These are phyloP conservation scores for Oscheius sp. DNA, from an alignment of 2,888 invertebrate genomes.

Conservation along the genomic window DNA sequence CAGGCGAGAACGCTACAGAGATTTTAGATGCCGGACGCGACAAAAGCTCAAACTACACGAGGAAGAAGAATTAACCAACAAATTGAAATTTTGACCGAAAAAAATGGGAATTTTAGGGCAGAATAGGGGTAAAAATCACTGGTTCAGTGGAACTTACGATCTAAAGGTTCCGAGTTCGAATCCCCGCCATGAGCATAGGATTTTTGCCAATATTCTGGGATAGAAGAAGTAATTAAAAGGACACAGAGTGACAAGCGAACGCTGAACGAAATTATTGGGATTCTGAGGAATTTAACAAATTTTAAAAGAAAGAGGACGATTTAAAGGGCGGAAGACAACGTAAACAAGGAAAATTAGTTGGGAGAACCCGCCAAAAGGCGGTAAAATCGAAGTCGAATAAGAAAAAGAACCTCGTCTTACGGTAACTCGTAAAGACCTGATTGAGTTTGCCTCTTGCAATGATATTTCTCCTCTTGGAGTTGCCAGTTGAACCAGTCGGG, in stretches of 20 bases:
- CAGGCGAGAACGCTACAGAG: slow-evolving; percentile 7
- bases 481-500: not conserved
- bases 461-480: slow-evolving; percentile 11
- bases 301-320: not conserved
- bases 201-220: too few species aligned
- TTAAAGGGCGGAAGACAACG: not conserved
- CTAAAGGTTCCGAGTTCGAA: too few species aligned
- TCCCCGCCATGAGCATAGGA: too few species aligned
- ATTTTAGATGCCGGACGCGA: slow-evolving; percentile 19
- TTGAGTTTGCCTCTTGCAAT: slow-evolving; percentile 26
- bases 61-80: not conserved
- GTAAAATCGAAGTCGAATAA: too few species aligned
- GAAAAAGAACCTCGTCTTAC: not conserved
- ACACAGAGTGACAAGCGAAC: too few species aligned
- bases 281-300: not conserved
- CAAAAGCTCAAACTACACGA: not conserved
- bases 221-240: too few species aligned
- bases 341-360: not conserved
- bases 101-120: not conserved
- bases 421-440: slow-evolving; percentile 2
- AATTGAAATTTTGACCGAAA: not conserved
- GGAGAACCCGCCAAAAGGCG: too few species aligned
- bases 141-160: too few species aligned
- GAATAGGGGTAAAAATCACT: not conserved
- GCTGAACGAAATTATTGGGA: too few species aligned